phyloP scores from a whole-genome alignment of 2,113 vertebrate species.

The Leucosticte australis region DNA sequence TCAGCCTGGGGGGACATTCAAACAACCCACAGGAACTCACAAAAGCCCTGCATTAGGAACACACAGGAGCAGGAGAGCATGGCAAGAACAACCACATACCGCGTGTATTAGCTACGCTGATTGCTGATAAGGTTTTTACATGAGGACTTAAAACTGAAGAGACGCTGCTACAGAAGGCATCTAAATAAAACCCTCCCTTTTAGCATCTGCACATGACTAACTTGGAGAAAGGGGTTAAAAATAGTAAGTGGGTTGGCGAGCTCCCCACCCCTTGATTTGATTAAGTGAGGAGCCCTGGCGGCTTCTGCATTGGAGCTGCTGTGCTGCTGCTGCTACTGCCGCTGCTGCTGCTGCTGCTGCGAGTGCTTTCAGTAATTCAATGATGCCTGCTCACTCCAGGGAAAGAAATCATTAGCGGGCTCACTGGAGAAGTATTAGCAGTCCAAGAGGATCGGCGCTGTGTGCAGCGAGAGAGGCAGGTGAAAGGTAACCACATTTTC shows the following conservation, averaged over 20 bases:
- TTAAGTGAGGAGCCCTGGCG: slow-evolving; percentile 66
- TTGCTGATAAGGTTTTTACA: neutral
- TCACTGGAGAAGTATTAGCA: slow-evolving; percentile 72
- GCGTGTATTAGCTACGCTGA: neutral
- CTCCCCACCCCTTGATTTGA: slow-evolving; percentile 69
- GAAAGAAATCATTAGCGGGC: slow-evolving; percentile 79
- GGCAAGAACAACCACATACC: neutral
- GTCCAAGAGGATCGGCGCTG: slow-evolving; percentile 49
- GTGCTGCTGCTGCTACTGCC: slow-evolving; percentile 21
- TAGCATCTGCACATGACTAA: slow-evolving; percentile 14
- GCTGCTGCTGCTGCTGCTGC: slow-evolving; percentile 54
- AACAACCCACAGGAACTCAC: neutral
- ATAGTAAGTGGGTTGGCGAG: slow-evolving; percentile 56
- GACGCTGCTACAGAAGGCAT: neutral
- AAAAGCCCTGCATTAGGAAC: neutral
- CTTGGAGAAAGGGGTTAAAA: slow-evolving; percentile 56
- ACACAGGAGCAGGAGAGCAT: neutral
- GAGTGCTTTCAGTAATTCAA: slow-evolving; percentile 76
- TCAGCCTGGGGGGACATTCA: fast-evolving
- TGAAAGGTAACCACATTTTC: slow-evolving; percentile 64
- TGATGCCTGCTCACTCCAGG: slow-evolving; percentile 74
- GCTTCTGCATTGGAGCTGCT: slow-evolving; percentile 66
- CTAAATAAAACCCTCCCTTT: slow-evolving; percentile 39
- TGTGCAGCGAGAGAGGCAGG: slow-evolving; percentile 49
- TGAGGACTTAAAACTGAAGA: neutral